A percentile compares a stretch with the other conserved stretches of the same genome.
These are phyloP conservation scores for Atta cephalotes DNA, from an alignment of 1,140 invertebrate genomes.

Conservation along the genomic window DNA sequence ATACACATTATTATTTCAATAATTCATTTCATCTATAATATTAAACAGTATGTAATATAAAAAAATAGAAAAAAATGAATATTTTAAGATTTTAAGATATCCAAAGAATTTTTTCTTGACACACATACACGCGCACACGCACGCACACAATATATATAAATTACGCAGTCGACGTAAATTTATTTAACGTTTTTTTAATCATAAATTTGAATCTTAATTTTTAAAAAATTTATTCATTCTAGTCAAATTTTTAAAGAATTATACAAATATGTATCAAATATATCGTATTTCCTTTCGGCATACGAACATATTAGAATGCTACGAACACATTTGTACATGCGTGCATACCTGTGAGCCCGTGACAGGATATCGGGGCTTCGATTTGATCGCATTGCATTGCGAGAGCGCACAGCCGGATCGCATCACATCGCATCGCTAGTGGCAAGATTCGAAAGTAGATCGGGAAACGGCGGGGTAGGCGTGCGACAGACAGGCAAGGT, in stretches of 20 bases:
- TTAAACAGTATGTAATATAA: neutral
- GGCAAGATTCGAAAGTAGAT: conserved; percentile 80
- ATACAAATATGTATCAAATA: neutral
- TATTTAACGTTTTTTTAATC: neutral
- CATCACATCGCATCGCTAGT: conserved; percentile 70
- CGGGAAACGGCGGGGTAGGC: conserved; percentile 74
- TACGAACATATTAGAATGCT: no score
- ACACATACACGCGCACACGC: no score
- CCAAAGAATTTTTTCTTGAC: neutral
- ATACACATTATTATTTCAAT: neutral
- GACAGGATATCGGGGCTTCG: conserved; percentile 69
- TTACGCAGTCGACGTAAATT: neutral
- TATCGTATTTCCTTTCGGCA: neutral
- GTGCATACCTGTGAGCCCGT: conserved; percentile 56
- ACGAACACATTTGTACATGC: conserved; percentile 16
- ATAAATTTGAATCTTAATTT: neutral
- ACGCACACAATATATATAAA: neutral
- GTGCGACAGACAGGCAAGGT: conserved; percentile 80
- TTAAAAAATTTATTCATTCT: neutral
- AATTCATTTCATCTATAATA: neutral
- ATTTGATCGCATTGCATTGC: conserved; percentile 79
- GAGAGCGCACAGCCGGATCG: conserved; percentile 44
- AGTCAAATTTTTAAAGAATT: neutral
- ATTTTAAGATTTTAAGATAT: neutral
- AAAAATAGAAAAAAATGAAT: neutral